A percentile compares a stretch with the other conserved stretches of the same genome.
Conservation (phyloP, 1,140 invertebrate genomes). For the Palaemon carinicauda region DNA sequence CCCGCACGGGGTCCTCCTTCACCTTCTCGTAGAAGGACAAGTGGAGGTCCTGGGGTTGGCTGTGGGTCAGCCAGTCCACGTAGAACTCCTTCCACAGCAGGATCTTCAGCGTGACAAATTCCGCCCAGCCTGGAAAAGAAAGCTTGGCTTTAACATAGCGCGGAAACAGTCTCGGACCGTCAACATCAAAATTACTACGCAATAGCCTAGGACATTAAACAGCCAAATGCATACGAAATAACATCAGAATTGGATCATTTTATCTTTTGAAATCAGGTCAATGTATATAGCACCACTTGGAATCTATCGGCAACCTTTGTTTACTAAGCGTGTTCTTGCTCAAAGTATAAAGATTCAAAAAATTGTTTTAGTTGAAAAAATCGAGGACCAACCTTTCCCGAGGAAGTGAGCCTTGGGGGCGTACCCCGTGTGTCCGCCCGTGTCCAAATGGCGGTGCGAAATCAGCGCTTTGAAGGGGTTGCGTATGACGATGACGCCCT, state of each 20-base stretch:
- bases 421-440: slow-evolving; percentile 58
- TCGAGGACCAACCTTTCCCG: slow-evolving; percentile 44
- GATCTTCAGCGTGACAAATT: slow-evolving; percentile 55
- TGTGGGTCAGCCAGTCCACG: slow-evolving; percentile 52
- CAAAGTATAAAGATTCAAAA: too few species aligned
- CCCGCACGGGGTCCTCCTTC: slow-evolving; percentile 15
- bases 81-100: slow-evolving; percentile 57
- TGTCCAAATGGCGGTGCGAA: slow-evolving; percentile 57
- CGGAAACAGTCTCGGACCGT: too few species aligned
- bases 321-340: too few species aligned
- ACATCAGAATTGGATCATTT: too few species aligned
- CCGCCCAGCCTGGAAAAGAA: slow-evolving; percentile 53
- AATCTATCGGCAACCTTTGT: too few species aligned
- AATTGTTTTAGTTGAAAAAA: too few species aligned
- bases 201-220: too few species aligned
- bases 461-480: slow-evolving; percentile 60
- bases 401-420: slow-evolving; percentile 57
- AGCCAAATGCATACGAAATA: too few species aligned
- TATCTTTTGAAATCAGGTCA: too few species aligned
- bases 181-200: too few species aligned
- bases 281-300: too few species aligned
- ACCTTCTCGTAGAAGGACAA: slow-evolving; percentile 56
- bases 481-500: slow-evolving; percentile 56
- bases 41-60: slow-evolving; percentile 14
- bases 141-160: too few species aligned